phyloP scores from a whole-genome alignment of 2,888 invertebrate genomes.

The Resseliella maxima region DNA sequence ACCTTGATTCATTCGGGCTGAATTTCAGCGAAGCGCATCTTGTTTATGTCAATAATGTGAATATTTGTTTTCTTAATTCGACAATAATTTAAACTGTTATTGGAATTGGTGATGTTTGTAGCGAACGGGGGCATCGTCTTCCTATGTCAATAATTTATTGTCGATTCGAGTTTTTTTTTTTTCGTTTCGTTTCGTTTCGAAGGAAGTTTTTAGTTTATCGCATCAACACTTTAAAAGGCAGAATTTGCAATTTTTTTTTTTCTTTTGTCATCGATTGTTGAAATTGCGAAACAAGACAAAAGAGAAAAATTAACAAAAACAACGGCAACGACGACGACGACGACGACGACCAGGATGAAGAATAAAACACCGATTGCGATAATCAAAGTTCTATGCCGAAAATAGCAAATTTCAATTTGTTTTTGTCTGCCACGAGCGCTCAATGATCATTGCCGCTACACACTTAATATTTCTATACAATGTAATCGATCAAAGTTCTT shows the following conservation, averaged over 20 bases:
- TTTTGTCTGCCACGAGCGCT: not conserved
- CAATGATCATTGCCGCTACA: not conserved
- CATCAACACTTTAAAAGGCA: not conserved
- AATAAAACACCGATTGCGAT: not conserved
- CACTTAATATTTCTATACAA: not conserved
- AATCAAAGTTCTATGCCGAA: slow-evolving; percentile 8
- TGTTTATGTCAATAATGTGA: slow-evolving; percentile 34
- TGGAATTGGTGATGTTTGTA: not conserved
- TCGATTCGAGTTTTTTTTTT: not conserved
- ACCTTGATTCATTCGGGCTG: too few species aligned
- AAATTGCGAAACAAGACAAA: too few species aligned
- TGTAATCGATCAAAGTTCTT: slow-evolving; percentile 36
- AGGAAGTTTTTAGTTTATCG: not conserved
- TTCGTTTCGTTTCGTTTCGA: not conserved
- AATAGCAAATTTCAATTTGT: not conserved
- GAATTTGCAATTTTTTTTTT: not conserved
- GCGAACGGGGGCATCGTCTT: slow-evolving; percentile 9
- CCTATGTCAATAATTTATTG: not conserved
- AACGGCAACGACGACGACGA: not conserved
- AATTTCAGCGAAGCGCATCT: slow-evolving; percentile 23
- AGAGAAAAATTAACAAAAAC: not conserved
- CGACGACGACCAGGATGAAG: too few species aligned
- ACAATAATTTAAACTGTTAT: slow-evolving; percentile 11
- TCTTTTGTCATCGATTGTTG: not conserved
- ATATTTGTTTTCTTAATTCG: slow-evolving; percentile 48